Conservation (phyloP, 2,113 vertebrate species). For the Scomber japonicus region DNA sequence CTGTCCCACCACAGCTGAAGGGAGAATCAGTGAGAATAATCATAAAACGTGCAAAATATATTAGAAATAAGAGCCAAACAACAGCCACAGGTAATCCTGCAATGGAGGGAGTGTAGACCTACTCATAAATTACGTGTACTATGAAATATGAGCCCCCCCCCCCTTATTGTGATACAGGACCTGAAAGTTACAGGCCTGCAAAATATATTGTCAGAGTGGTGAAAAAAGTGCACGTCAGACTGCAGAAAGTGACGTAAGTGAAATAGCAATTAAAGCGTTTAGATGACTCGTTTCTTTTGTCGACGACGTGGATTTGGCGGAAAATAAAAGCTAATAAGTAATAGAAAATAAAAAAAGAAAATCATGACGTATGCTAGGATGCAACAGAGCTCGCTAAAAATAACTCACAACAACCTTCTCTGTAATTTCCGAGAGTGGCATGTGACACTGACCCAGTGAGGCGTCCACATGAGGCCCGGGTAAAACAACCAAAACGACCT, state of each 20-base stretch:
- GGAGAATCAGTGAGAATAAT: background rate
- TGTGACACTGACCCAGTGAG: background rate
- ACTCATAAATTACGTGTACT: background rate
- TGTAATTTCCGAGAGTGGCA: background rate
- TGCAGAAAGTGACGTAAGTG: conserved; percentile 22
- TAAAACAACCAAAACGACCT: background rate
- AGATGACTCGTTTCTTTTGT: background rate
- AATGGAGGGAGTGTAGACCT: background rate
- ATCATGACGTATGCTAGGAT: background rate
- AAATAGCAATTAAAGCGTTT: background rate
- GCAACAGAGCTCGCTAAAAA: background rate
- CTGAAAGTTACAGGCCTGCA: background rate
- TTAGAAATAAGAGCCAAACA: background rate
- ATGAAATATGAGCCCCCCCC: background rate
- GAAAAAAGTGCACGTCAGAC: conserved; percentile 11
- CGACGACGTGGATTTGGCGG: background rate
- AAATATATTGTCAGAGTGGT: background rate
- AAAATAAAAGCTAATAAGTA: background rate
- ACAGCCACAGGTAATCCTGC: background rate
- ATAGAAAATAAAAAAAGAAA: background rate
- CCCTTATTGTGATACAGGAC: background rate
- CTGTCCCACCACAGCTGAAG: conserved; percentile 20
- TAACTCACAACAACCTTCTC: background rate
- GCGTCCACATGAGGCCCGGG: background rate
- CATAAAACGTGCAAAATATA: background rate